A percentile compares a stretch with the other conserved stretches of the same genome.
These are phyloP conservation scores for Daubentonia madagascariensis DNA, from an alignment of 2,113 vertebrate genomes.

Conservation along the genomic window DNA sequence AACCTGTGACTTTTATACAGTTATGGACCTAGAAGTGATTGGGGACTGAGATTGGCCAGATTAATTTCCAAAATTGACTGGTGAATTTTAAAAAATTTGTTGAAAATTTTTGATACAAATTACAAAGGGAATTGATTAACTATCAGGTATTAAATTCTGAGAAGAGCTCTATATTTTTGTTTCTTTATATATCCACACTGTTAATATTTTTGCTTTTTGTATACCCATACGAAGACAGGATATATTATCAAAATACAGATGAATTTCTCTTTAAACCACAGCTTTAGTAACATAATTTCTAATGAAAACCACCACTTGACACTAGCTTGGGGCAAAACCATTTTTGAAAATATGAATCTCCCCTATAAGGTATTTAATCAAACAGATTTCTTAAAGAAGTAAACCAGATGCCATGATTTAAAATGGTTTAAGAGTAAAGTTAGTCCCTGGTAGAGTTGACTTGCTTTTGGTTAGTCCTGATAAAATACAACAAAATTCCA, in stretches of 20 bases:
- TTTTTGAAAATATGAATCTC: neutral
- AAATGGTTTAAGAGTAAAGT: slow-evolving; percentile 69
- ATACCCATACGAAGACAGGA: neutral
- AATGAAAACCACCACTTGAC: neutral
- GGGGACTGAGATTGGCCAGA: neutral
- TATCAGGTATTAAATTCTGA: neutral
- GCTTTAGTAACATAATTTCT: neutral
- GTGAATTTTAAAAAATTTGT: neutral
- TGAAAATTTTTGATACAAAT: neutral
- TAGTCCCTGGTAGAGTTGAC: slow-evolving; percentile 68
- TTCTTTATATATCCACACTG: neutral
- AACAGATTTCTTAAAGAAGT: neutral
- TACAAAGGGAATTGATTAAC: neutral
- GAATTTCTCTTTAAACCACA: neutral
- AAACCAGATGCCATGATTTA: neutral
- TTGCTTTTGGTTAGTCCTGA: slow-evolving; percentile 70
- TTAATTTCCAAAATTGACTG: neutral
- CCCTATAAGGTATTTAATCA: neutral
- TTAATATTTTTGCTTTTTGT: neutral
- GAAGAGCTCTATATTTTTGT: neutral
- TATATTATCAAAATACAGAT: neutral
- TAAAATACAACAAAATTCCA: slow-evolving; percentile 64
- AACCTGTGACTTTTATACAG: neutral
- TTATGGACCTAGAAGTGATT: neutral
- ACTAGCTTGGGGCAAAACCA: neutral